phyloP scores from a whole-genome alignment of 2,113 vertebrate species.

The Zosterops borbonicus region DNA sequence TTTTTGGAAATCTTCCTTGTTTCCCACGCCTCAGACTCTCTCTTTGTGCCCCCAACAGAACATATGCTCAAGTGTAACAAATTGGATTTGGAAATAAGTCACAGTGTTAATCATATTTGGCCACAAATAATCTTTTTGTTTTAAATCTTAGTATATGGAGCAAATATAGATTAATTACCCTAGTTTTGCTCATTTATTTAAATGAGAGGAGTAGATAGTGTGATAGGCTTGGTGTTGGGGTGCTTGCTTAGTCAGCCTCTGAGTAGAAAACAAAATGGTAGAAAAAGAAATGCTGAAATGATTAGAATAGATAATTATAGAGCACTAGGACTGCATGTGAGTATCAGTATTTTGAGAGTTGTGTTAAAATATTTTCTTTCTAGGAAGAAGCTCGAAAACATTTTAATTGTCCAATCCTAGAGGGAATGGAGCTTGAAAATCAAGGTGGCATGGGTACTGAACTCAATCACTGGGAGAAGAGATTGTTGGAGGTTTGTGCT shows the following conservation, averaged over 20 bases:
- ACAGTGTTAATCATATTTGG: neutral
- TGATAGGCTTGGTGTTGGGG: neutral
- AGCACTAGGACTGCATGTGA: neutral
- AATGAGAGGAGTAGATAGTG: neutral
- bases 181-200: neutral
- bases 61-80: neutral
- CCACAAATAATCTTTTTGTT: neutral
- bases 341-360: neutral
- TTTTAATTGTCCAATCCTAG: slow-evolving; percentile 89
- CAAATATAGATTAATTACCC: neutral
- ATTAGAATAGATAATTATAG: neutral
- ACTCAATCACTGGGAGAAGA: slow-evolving; percentile 98
- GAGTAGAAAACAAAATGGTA: neutral
- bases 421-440: slow-evolving; percentile 99
- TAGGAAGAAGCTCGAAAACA: slow-evolving; percentile 92
- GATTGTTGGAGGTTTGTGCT: slow-evolving; percentile 87
- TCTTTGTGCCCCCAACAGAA: neutral
- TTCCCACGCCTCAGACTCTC: neutral
- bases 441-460: slow-evolving; percentile 95
- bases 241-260: neutral
- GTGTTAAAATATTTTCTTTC: slow-evolving; percentile 21
- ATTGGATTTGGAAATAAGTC: neutral
- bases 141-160: neutral
- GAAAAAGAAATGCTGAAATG: neutral
- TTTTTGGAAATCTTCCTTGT: neutral